Conservation (phyloP, 2,888 invertebrate species). For the Gari tellinella region DNA sequence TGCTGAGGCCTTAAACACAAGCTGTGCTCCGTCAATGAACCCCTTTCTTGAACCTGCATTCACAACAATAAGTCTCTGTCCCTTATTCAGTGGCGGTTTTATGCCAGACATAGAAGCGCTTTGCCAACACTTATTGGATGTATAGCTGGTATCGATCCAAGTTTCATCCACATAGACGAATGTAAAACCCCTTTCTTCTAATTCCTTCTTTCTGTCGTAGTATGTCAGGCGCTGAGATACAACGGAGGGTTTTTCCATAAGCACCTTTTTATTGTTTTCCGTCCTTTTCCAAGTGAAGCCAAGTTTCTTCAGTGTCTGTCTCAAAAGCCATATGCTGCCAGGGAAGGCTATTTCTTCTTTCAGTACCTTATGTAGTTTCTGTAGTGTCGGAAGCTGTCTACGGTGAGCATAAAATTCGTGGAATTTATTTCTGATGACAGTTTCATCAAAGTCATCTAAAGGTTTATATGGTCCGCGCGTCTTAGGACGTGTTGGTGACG, state of each 20-base stretch:
- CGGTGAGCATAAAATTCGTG: conserved; percentile 17
- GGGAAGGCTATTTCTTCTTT: conserved; percentile 17
- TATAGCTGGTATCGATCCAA: conserved; percentile 31
- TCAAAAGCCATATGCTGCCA: conserved; percentile 3
- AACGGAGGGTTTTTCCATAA: too few relatives aligned
- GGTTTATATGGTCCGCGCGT: neutral
- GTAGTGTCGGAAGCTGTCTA: conserved; percentile 15
- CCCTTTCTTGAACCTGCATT: conserved; percentile 15
- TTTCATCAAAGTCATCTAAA: conserved; percentile 18
- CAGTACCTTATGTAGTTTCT: neutral
- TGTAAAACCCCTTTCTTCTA: conserved; percentile 9
- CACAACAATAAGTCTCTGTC: conserved; percentile 26
- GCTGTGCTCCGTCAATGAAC: conserved; percentile 11
- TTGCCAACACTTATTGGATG: conserved; percentile 36
- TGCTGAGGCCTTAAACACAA: too few relatives aligned
- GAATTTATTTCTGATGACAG: conserved; percentile 14
- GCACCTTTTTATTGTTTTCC: too few relatives aligned
- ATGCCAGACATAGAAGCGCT: neutral
- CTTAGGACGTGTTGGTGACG: neutral
- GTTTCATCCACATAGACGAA: conserved; percentile 36
- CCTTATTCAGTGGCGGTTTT: neutral
- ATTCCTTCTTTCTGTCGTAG: conserved; percentile 19
- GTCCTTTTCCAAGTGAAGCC: too few relatives aligned
- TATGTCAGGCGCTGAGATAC: conserved; percentile 12
- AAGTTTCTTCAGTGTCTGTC: too few relatives aligned